Evolutionary conservation across 2,113 vertebrate genomes (phyloP), one percentile per base, ranked within the genome.

Genomic region (Phalacrocorax aristotelis): DNA sequence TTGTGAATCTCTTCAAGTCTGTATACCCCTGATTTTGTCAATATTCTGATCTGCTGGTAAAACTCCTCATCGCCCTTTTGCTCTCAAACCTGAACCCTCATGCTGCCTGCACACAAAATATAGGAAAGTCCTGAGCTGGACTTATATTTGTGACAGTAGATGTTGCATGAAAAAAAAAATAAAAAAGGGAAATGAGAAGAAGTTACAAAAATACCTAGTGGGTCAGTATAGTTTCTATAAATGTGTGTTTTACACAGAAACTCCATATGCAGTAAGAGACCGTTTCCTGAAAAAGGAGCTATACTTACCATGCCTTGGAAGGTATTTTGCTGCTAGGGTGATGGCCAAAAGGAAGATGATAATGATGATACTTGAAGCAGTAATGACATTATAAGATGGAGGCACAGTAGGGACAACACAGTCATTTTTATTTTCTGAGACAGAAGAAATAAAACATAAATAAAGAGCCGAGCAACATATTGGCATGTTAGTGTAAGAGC

Each of bases 221-320:
- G 84, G 40, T 64, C 70, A 87, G 74, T 70, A 49, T 13, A 64
- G 54, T 77, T 97, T 92, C 90, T 89, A 83, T 69, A 80, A 90
- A 76, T 23, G 34, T 52, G 11, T 38, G 70, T 91, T 86, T 90
- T 62, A 88, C 38, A 58, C 11, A 72, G 66, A 74, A 88, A 74
- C 54, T 75, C 49, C 79, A 84, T 69, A 51, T 94, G 40, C 70
- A 87, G 34, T 23, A 30, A 75, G 44, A 89, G 52, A 64, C 52
- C 40, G 25, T 27, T 68, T 80, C 70, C 78, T 87, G 93, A 38
- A 83, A 88, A 96, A 58, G 61, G 34, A 85, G 51, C 34, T 66
- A 12, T 60, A 93, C 97, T 96, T 96, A 98, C 97, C 77, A 6
- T 5, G 89, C 69, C 90, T 91, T 65, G 38, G 29, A 75, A 97